Evolutionary conservation across 2,113 vertebrate genomes (phyloP).

Genomic region (Sialia sialis): DNA sequence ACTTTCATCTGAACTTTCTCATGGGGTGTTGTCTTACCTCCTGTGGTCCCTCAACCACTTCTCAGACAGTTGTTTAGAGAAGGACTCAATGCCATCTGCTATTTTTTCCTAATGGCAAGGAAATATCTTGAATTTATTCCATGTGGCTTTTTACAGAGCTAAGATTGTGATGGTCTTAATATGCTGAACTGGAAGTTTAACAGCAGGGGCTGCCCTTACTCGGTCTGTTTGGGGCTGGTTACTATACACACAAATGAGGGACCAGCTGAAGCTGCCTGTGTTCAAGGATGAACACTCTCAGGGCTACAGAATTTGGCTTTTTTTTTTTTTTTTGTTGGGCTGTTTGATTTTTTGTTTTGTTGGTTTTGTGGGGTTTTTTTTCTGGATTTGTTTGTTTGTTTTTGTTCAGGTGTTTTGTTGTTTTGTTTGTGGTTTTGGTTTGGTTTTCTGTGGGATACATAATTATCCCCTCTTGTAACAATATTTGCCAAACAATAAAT

Average conservation of each 20-base stretch:
- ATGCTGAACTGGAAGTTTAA: background rate
- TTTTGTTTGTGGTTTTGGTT: no score
- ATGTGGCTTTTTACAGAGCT: conserved; percentile 39
- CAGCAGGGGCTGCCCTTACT: background rate
- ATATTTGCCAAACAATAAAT: background rate
- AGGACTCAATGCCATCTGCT: background rate
- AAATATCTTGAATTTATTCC: background rate
- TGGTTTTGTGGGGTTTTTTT: background rate
- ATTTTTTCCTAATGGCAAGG: conserved; percentile 30
- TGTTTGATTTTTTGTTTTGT: background rate
- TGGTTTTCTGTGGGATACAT: background rate
- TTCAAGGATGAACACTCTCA: background rate
- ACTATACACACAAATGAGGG: background rate
- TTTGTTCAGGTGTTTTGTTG: background rate
- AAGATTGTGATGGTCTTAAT: background rate
- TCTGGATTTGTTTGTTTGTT: background rate
- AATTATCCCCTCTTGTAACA: background rate
- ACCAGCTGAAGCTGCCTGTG: background rate
- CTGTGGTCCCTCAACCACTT: background rate
- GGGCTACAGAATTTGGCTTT: background rate
- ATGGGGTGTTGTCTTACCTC: background rate
- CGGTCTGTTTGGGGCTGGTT: background rate
- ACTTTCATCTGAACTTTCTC: background rate
- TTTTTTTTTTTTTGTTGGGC: background rate
- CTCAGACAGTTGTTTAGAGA: background rate